Evolutionary conservation across 2,113 vertebrate genomes (phyloP).

Genomic region (Cryptotis parvus): DNA sequence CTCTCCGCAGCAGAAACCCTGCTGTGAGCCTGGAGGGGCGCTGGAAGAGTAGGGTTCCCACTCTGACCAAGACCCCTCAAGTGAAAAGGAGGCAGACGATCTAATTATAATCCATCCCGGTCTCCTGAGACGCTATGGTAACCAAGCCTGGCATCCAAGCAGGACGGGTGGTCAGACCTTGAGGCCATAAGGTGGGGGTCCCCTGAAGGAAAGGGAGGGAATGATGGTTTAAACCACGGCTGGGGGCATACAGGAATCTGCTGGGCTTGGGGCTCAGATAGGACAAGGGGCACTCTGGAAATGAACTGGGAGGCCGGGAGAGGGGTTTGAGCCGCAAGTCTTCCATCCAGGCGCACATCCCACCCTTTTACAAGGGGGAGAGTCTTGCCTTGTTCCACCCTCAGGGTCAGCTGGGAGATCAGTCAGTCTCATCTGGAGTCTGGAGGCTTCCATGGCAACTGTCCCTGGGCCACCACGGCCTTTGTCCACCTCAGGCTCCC

Average conservation of each 20-base stretch:
- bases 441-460: slow-evolving; percentile 67
- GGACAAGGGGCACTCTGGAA: not conserved
- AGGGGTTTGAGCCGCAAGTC: not conserved
- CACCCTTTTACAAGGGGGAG: slow-evolving; percentile 2
- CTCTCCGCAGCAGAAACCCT: not conserved
- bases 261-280: not conserved
- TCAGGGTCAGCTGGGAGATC: slow-evolving; percentile 10
- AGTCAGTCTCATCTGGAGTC: slow-evolving; percentile 7
- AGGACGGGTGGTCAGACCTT: slow-evolving; percentile 71
- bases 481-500: slow-evolving; percentile 55
- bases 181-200: slow-evolving; percentile 49
- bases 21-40: not conserved
- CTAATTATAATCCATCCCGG: slow-evolving; percentile 91
- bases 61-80: slow-evolving; percentile 71
- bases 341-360: not conserved
- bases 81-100: slow-evolving; percentile 84
- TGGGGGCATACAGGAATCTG: not conserved
- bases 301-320: not conserved
- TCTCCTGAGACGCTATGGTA: slow-evolving; percentile 97
- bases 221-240: not conserved
- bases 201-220: not conserved
- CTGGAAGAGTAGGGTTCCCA: slow-evolving; percentile 39
- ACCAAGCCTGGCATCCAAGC: slow-evolving; percentile 88
- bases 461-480: slow-evolving; percentile 38
- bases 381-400: slow-evolving; percentile 1